Percentiles rank a stretch among this genome's conserved stretches.
Conservation (phyloP, 1,140 invertebrate genomes). For the Drosophila hydei region DNA sequence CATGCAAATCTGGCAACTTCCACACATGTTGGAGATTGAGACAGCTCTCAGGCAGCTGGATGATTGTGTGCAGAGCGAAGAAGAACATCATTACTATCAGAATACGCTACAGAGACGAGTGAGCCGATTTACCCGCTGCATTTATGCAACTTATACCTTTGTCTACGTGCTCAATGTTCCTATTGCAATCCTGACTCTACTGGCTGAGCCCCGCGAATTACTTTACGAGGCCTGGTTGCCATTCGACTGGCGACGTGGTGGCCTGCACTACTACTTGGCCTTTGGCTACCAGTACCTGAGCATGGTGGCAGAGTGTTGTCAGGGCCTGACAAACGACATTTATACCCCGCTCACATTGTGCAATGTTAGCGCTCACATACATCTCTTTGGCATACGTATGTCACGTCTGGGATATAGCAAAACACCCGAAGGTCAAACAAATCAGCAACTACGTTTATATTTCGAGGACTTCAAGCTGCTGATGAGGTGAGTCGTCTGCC, state of each 20-base stretch:
- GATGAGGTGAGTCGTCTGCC: slow-evolving; percentile 39
- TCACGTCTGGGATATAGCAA: slow-evolving; percentile 30
- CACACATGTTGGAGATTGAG: slow-evolving; percentile 49
- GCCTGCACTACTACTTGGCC: slow-evolving; percentile 8
- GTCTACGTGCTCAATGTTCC: slow-evolving; percentile 35
- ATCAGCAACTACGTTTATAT: slow-evolving; percentile 20
- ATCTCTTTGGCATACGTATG: slow-evolving; percentile 46
- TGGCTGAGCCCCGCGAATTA: slow-evolving; percentile 1
- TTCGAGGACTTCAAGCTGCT: slow-evolving; percentile 51
- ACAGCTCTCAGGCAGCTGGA: slow-evolving; percentile 38
- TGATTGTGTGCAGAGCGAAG: slow-evolving; percentile 17
- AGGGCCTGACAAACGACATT: slow-evolving; percentile 49
- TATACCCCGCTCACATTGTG: slow-evolving; percentile 48
- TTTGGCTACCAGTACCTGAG: slow-evolving; percentile 38
- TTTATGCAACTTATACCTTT: slow-evolving; percentile 40
- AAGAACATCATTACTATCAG: slow-evolving; percentile 43
- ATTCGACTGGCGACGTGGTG: slow-evolving; percentile 33
- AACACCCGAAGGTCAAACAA: neutral
- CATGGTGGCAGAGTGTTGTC: slow-evolving; percentile 22
- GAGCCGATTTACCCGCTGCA: slow-evolving; percentile 32
- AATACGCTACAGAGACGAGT: slow-evolving; percentile 19
- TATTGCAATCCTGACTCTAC: neutral
- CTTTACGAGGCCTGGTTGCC: slow-evolving; percentile 56
- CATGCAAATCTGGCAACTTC: slow-evolving; percentile 32
- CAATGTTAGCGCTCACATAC: slow-evolving; percentile 49